Base-by-base conservation (phyloP, 2,113 vertebrate genomes). In the Melanerpes formicivorus region DNA sequence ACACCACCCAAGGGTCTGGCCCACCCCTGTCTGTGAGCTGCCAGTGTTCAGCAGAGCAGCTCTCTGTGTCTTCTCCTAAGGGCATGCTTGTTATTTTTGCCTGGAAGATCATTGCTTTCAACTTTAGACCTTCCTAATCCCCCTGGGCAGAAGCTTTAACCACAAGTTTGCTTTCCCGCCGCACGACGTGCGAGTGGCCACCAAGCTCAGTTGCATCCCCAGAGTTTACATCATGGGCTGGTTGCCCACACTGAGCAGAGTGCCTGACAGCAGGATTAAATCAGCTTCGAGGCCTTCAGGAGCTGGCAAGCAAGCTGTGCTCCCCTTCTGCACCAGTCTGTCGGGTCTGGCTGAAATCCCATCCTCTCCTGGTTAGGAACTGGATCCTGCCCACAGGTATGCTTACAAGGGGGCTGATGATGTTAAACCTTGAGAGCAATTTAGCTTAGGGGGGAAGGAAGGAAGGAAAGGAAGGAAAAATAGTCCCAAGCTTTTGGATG, bases 101-200 rank as follows among this genome's bases (percentile, higher is more conserved):
- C 82, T 54, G 94, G 87, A 96, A 92, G 90, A 66, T 87, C 86
- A 87, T 55, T 93, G 87, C 90, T 94, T 93, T 97, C 96, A 97
- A 97, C 97, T 95, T 74, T 95, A 93, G 97, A 95, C 95, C 97
- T 98, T 96, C 95, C 87, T 88, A 95, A 92, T 97, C 97, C 97
- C 97, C 95, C 85, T 25, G 65, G 87, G 87, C 95, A 96, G 93
- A 95, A 8, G 69, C 83, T 95, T 79, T 95, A 97, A 97, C 96
- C 97, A 77, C 97, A 97, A 97, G 87, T 87, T 90, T 79, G 82
- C 93, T 95, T 80, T 94, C 69, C 80, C 70, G 88, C 89, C 26
- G 30, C 93, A 95, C 91, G 95, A 92, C 81, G 23, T 44, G 66
- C 88, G 73, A 97, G 94, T 78, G 95, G 91, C 96, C 91, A 67